Conservation (phyloP, 2,797 vertebrate species). For the Naso thynnoides region DNA sequence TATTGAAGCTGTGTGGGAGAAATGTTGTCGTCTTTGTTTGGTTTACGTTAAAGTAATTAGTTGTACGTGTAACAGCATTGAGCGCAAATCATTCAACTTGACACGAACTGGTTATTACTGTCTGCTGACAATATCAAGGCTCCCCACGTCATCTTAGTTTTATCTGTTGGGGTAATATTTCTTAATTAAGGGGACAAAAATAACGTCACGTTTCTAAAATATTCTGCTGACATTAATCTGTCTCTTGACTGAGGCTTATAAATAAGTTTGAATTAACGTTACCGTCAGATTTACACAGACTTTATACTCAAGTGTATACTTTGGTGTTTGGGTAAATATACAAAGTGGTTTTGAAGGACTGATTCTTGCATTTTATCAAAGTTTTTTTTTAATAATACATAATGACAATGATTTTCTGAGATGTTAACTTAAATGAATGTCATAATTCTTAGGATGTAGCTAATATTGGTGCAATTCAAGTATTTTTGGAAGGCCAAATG, state of each 20-base stretch:
- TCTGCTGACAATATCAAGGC: background rate
- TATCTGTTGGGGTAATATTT: background rate
- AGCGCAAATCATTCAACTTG: no score
- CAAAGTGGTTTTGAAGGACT: background rate
- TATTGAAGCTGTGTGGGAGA: background rate
- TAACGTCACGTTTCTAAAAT: background rate
- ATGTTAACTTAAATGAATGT: no score
- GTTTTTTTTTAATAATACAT: no score
- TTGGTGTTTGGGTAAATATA: background rate
- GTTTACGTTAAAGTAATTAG: no score
- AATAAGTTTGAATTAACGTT: background rate
- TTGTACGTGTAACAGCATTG: no score
- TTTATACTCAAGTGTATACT: background rate
- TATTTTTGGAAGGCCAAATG: constrained; percentile 10
- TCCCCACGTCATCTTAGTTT: background rate
- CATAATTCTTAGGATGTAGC: background rate
- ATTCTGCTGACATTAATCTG: background rate
- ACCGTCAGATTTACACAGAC: background rate
- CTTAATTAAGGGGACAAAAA: background rate
- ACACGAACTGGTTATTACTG: background rate
- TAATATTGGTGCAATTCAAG: background rate
- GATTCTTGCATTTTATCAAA: no score
- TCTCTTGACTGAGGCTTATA: background rate
- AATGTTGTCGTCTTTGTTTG: no score
- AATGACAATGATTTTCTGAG: no score